phyloP scores from a whole-genome alignment of 1,140 invertebrate species.

The Trachelipus rathkii region DNA sequence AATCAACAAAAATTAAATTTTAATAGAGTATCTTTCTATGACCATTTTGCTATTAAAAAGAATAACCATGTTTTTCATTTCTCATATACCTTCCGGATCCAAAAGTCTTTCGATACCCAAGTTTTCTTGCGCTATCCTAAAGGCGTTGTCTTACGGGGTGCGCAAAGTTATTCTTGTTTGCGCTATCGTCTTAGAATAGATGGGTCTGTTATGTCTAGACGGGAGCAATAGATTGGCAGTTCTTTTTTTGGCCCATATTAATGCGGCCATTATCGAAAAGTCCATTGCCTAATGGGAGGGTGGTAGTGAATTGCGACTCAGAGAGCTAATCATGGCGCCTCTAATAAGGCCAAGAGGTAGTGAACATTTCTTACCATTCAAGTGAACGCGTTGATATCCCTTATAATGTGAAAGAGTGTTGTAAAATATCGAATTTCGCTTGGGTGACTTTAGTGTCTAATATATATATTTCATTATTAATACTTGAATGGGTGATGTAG shows the following conservation, averaged over 20 bases:
- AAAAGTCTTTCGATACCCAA: slow-evolving; percentile 43
- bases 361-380: slow-evolving; percentile 82
- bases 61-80: slow-evolving; percentile 10
- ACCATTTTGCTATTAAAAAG: not conserved
- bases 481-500: too few relatives aligned
- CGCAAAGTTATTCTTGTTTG: too few relatives aligned
- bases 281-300: too few relatives aligned
- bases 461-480: too few relatives aligned
- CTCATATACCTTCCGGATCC: slow-evolving; percentile 43
- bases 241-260: slow-evolving; percentile 62
- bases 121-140: slow-evolving; percentile 61
- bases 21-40: not conserved
- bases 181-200: too few relatives aligned
- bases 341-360: slow-evolving; percentile 76
- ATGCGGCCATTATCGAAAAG: slow-evolving; percentile 70
- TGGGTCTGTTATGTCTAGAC: too few relatives aligned
- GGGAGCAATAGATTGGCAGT: slow-evolving; percentile 65
- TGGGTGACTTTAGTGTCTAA: too few relatives aligned
- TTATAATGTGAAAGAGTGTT: slow-evolving; percentile 48
- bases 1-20: not conserved
- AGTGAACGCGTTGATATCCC: slow-evolving; percentile 68
- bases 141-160: too few relatives aligned
- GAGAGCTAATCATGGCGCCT: slow-evolving; percentile 80
- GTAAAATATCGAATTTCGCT: too few relatives aligned
- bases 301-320: slow-evolving; percentile 76